These are phyloP conservation scores for Sceloporus undulatus DNA, from an alignment of 2,113 vertebrate species.

Conservation along the genomic window DNA sequence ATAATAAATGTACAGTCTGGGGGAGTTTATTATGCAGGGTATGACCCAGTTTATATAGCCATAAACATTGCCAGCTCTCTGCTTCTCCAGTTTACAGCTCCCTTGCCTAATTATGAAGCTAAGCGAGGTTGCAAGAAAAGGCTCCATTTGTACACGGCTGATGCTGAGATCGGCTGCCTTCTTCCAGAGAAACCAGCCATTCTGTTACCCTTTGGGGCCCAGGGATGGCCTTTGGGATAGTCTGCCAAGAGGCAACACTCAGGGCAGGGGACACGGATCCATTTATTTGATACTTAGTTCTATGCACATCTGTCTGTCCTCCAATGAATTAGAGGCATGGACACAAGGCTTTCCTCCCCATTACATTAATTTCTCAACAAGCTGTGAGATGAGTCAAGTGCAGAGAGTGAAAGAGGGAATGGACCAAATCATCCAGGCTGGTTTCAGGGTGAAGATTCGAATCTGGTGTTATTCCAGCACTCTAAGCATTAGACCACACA, in stretches of 20 bases:
- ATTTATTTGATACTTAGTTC: too few species aligned
- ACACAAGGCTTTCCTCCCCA: too few species aligned
- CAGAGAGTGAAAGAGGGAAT: too few species aligned
- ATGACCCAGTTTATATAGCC: conserved; percentile 74
- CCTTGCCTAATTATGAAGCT: conserved; percentile 69
- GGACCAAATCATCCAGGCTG: too few species aligned
- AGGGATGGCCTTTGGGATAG: not conserved
- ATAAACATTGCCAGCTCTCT: conserved; percentile 74
- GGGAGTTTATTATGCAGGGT: conserved; percentile 72
- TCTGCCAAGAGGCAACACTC: not conserved
- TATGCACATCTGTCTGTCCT: too few species aligned
- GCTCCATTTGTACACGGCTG: conserved; percentile 43
- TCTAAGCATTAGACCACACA: too few species aligned
- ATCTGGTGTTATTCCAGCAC: too few species aligned
- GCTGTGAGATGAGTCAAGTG: not conserved
- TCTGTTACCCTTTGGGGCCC: not conserved
- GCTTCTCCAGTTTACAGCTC: conserved; percentile 73
- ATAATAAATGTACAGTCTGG: conserved; percentile 76
- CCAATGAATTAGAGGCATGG: too few species aligned
- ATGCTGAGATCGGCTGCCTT: not conserved
- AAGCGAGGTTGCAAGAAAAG: conserved; percentile 57
- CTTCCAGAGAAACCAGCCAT: not conserved
- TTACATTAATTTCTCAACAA: not conserved
- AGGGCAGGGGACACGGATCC: too few species aligned
- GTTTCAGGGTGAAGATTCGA: too few species aligned